Evolutionary conservation across 2,888 invertebrate genomes (phyloP).

Genomic region (Epistrophella euchroma): DNA sequence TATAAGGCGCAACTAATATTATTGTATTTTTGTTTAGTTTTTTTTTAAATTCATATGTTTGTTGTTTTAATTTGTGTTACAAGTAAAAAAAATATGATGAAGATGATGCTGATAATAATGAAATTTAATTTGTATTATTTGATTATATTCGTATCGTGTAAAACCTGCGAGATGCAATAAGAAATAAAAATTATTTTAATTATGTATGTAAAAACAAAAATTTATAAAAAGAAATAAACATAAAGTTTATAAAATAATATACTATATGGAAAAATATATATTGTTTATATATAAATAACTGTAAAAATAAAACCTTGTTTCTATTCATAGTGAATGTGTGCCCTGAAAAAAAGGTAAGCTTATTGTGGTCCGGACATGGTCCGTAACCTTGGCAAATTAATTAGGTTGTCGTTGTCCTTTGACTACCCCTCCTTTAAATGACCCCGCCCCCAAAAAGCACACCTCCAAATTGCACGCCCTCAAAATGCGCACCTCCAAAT

Average conservation of each 20-base stretch:
- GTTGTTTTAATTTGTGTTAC: conserved; percentile 27
- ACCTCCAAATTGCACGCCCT: too few relatives aligned
- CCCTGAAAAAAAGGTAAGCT: not conserved
- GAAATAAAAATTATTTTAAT: conserved; percentile 24
- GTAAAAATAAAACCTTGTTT: conserved; percentile 20
- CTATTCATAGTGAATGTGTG: not conserved
- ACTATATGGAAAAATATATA: conserved; percentile 69
- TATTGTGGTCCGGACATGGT: too few relatives aligned
- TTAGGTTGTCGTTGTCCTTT: too few relatives aligned
- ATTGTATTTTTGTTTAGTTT: conserved; percentile 28
- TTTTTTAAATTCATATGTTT: not conserved
- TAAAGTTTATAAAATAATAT: conserved; percentile 63
- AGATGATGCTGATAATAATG: not conserved
- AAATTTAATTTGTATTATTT: conserved; percentile 32
- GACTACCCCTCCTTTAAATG: too few relatives aligned
- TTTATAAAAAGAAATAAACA: conserved; percentile 40
- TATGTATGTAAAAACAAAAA: conserved; percentile 57
- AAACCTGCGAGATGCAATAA: conserved; percentile 65
- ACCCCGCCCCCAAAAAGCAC: too few relatives aligned
- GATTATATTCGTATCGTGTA: conserved; percentile 17
- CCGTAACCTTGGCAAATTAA: too few relatives aligned
- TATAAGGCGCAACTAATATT: conserved; percentile 26
- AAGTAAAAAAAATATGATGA: not conserved
- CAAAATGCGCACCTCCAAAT: too few relatives aligned
- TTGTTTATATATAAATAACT: conserved; percentile 73